A percentile compares a stretch with the other conserved stretches of the same genome.
phyloP scores from a whole-genome alignment of 53 echinoderm and acorn worm genomes.

The Hippasteria phrygiana region DNA sequence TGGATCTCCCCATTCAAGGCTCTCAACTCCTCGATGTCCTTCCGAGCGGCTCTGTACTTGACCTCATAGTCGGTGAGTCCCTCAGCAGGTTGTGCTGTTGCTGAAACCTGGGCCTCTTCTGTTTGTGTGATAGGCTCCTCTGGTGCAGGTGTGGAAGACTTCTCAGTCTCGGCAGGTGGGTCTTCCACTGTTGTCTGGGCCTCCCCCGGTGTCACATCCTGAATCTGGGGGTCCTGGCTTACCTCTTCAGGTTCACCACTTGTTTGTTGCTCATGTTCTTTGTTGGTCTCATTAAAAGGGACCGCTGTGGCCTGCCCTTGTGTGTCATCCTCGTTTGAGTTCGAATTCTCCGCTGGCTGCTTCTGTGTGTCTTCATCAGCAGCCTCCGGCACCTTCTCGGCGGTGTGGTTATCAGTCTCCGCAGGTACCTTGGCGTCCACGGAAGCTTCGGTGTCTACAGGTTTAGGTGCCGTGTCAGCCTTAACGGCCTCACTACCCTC shows the following conservation, averaged over 20 bases:
- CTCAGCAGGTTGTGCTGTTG: constrained; percentile 24
- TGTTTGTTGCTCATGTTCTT: constrained; percentile 26
- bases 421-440: neutral
- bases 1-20: constrained; percentile 49
- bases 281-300: neutral
- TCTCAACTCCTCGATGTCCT: constrained; percentile 64
- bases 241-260: constrained; percentile 20
- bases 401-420: neutral
- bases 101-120: constrained; percentile 18
- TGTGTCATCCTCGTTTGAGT: neutral
- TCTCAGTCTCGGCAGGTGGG: neutral
- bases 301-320: neutral
- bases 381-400: constrained; percentile 5
- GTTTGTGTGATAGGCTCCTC: neutral
- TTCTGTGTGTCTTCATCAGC: constrained; percentile 7
- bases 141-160: neutral
- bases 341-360: neutral
- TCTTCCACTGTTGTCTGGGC: neutral
- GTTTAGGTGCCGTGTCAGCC: neutral
- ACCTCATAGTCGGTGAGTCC: constrained; percentile 42
- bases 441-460: neutral
- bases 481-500: neutral
- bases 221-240: neutral
- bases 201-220: constrained; percentile 6
- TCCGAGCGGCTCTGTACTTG: constrained; percentile 64